Evolutionary conservation across 2,888 invertebrate species (phyloP), one percentile per base, ranked within the genome.

Genomic region (Chloroclysta siterata): DNA sequence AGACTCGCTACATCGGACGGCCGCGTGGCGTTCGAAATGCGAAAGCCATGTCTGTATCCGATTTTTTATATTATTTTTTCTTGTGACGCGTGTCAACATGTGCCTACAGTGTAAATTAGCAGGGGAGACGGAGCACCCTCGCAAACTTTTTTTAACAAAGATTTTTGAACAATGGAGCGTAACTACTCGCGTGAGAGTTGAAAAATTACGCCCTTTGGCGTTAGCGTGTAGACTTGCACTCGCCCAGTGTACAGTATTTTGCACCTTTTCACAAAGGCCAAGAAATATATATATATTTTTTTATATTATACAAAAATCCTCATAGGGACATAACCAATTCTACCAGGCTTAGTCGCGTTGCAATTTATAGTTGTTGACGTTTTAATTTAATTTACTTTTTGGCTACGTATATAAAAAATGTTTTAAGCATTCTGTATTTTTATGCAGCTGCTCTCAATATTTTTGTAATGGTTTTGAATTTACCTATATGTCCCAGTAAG

Each of bases 61-160:
- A 80, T 82, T 88, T 88, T 88, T 88, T 85, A 79, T 84, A 83
- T 85, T 80, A 83, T 86, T 88, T 87, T 89, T 85, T 88, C 81
- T 80, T 71, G 70, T 74, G 81, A 80, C 90, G 88, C 91, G 92
- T 91, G 93, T 91, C 93, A 88, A 89, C 92, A 90, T 91, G 90
- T 88, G 93, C 90, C 83, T 80, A 82, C 77, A 84, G 86, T 61
- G 65, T 90, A 92, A 93, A 92, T 93, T 93, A 92, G 90, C 91
- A 85, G 83, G 90, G 92, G 92, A 85, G 83, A 80, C 76, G 72
- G 74, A 79, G 84, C 87, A 85, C 92, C 92, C 92, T 90, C 85
- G 87, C 89, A 78, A 63, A 83, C 84, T 90, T 82, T 88, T 88
- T 90, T 88, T 84, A 83, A 87, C 85, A 88, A 89, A 88, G 83